A percentile compares a stretch with the other conserved stretches of the same genome.
Conservation (phyloP, 2,113 vertebrate genomes). For the Egretta garzetta region DNA sequence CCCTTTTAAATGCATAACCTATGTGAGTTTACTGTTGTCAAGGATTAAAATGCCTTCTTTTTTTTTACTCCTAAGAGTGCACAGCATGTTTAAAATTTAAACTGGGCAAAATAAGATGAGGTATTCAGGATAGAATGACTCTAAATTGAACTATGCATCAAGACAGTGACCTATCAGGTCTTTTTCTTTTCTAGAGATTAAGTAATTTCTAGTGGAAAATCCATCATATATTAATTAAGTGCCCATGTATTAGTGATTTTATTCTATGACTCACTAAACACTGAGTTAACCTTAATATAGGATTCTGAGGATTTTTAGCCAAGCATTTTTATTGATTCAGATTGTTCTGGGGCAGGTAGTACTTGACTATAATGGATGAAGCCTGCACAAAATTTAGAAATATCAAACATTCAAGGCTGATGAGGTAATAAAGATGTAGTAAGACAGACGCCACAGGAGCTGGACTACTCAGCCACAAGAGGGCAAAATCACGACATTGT, state of each 20-base stretch:
- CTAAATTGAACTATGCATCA: not conserved
- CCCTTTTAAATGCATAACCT: not conserved
- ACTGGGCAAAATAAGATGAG: not conserved
- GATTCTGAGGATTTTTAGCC: conserved; percentile 20
- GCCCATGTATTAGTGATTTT: conserved; percentile 34
- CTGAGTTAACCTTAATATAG: conserved; percentile 35
- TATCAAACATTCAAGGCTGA: not conserved
- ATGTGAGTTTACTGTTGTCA: not conserved
- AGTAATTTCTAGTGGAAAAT: conserved; percentile 13
- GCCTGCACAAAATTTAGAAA: not conserved
- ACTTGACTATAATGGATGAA: conserved; percentile 19
- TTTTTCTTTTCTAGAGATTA: conserved; percentile 20
- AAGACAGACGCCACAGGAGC: not conserved
- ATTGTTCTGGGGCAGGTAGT: conserved; percentile 14
- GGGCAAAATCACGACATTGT: conserved; percentile 8
- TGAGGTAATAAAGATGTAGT: not conserved
- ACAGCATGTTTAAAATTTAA: not conserved
- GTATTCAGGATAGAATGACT: not conserved
- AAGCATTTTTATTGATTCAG: conserved; percentile 31
- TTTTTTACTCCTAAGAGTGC: not conserved
- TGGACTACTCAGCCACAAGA: not conserved
- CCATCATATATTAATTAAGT: conserved; percentile 34
- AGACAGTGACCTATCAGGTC: not conserved
- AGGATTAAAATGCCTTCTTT: not conserved
- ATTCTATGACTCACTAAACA: conserved; percentile 50